Evolutionary conservation across 2,888 invertebrate genomes (phyloP).

Genomic region (Napeogenes inachia): DNA sequence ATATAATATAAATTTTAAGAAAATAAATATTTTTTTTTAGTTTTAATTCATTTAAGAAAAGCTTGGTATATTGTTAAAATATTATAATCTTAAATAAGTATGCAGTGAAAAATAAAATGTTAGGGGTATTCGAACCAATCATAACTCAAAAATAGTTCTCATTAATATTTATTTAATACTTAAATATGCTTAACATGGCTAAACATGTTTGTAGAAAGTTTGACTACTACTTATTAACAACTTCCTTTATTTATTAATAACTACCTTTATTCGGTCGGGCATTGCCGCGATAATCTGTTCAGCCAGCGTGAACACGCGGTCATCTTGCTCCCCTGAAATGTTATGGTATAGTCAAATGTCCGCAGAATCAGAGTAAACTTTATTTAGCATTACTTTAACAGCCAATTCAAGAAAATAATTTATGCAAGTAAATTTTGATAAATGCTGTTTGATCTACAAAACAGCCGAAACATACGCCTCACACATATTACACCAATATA

Average conservation of each 20-base stretch:
- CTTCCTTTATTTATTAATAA: conserved; percentile 4
- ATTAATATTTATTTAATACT: too few relatives aligned
- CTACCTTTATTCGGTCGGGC: conserved; percentile 96
- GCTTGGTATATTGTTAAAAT: too few relatives aligned
- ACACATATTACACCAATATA: conserved; percentile 12
- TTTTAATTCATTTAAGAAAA: too few relatives aligned
- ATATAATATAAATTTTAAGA: too few relatives aligned
- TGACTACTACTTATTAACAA: too few relatives aligned
- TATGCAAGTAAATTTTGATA: conserved; percentile 5
- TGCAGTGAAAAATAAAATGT: too few relatives aligned
- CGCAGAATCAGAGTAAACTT: conserved; percentile 13
- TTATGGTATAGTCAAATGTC: conserved; percentile 52
- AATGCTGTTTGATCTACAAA: conserved; percentile 7
- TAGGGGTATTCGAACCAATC: too few relatives aligned
- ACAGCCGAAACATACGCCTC: conserved; percentile 12
- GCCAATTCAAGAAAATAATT: background rate
- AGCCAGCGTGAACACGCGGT: conserved; percentile 93
- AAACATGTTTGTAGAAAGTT: too few relatives aligned
- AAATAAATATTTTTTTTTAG: too few relatives aligned
- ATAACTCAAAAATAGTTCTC: too few relatives aligned
- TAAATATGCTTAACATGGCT: too few relatives aligned
- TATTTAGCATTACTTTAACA: background rate
- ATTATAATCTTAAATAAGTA: too few relatives aligned
- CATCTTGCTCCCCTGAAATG: conserved; percentile 92
- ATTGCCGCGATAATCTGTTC: conserved; percentile 99